phyloP scores from a whole-genome alignment of 2,113 vertebrate species.

The Myiozetetes cayanensis region DNA sequence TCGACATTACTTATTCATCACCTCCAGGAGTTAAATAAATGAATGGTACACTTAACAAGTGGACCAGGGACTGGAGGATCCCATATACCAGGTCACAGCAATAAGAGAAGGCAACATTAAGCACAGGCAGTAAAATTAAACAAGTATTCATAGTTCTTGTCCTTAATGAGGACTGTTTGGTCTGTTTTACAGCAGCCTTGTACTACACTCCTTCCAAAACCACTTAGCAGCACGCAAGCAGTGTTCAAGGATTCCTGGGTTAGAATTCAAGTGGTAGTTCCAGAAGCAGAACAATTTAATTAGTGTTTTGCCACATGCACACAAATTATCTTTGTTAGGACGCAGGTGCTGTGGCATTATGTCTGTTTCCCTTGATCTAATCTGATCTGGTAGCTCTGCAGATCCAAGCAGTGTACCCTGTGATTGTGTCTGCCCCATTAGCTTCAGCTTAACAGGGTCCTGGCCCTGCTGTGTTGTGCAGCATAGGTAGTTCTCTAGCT shows the following conservation, averaged over 20 bases:
- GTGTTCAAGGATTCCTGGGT: background rate
- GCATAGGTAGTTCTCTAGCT: background rate
- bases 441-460: background rate
- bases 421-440: background rate
- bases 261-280: background rate
- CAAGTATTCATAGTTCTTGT: background rate
- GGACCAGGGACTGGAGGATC: background rate
- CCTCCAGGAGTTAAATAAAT: background rate
- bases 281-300: background rate
- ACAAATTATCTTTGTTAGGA: background rate
- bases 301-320: background rate
- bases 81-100: background rate
- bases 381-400: background rate
- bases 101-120: background rate
- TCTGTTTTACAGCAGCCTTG: background rate
- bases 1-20: background rate
- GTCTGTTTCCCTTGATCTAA: background rate
- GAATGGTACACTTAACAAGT: background rate
- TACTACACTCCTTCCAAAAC: background rate
- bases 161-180: background rate
- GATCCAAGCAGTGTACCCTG: background rate
- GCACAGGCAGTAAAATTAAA: background rate
- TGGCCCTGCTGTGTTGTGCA: background rate
- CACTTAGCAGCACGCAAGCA: background rate
- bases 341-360: background rate